Percentiles rank a stretch among this genome's conserved stretches.
phyloP scores from a whole-genome alignment of 2,113 vertebrate species.

The Sinocyclocheilus grahami region DNA sequence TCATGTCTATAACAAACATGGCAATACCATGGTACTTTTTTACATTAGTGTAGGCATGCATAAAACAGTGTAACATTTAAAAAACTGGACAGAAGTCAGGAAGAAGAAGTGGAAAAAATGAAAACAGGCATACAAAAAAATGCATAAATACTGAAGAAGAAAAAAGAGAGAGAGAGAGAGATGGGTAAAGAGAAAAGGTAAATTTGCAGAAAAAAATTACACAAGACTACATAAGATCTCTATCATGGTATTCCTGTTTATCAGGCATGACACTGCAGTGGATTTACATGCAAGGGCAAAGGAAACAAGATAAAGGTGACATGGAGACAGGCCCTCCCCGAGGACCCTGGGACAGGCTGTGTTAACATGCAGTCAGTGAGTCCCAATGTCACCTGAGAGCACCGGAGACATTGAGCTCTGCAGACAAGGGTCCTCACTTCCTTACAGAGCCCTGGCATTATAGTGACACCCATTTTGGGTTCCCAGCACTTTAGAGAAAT shows the following conservation, averaged over 20 bases:
- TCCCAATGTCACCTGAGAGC: conserved; percentile 37
- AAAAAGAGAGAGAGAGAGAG: background rate
- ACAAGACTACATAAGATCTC: conserved; percentile 16
- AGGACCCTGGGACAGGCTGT: conserved; percentile 48
- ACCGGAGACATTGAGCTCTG: conserved; percentile 38
- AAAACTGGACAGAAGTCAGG: background rate
- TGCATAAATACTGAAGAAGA: background rate
- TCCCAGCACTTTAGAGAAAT: conserved; percentile 10
- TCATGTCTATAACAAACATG: background rate
- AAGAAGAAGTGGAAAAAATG: background rate
- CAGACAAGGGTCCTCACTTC: conserved; percentile 31
- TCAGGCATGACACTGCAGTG: conserved; percentile 70
- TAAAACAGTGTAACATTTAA: background rate
- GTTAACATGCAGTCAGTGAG: conserved; percentile 56
- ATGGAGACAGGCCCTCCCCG: conserved; percentile 46
- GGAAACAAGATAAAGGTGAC: conserved; percentile 67
- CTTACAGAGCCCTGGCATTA: conserved; percentile 38
- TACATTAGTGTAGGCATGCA: background rate
- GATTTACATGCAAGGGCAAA: conserved; percentile 74
- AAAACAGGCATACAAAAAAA: background rate
- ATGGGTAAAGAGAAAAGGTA: background rate
- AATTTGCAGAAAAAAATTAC: background rate
- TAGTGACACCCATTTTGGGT: conserved; percentile 27
- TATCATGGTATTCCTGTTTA: conserved; percentile 73
- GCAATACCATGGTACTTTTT: background rate